A percentile compares a stretch with the other conserved stretches of the same genome.
These are phyloP conservation scores for Nannospalax galili DNA, from an alignment of 2,113 vertebrate genomes.

Conservation along the genomic window DNA sequence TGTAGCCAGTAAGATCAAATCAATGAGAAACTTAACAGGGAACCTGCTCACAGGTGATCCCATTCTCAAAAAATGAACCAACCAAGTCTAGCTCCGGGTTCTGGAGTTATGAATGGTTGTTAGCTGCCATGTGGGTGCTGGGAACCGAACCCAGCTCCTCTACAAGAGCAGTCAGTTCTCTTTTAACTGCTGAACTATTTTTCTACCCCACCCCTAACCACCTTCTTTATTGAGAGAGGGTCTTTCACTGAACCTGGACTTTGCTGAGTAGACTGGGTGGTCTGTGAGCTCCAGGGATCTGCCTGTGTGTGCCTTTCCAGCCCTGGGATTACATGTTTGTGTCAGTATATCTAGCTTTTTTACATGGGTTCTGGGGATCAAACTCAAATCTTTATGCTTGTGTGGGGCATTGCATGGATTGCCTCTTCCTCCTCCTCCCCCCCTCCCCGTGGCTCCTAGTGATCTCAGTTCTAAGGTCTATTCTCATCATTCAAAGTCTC, in stretches of 20 bases:
- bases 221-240: not conserved
- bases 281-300: not conserved
- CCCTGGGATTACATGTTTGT: not conserved
- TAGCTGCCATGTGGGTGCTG: too few relatives aligned
- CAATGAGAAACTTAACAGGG: too few relatives aligned
- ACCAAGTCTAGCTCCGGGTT: too few relatives aligned
- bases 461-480: not conserved
- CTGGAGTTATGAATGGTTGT: too few relatives aligned
- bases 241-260: not conserved
- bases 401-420: not conserved
- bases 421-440: too few relatives aligned
- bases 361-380: not conserved
- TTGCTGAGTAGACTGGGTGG: not conserved
- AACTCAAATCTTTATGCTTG: not conserved
- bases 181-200: too few relatives aligned
- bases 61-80: too few relatives aligned
- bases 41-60: too few relatives aligned
- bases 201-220: too few relatives aligned
- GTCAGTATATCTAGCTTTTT: not conserved
- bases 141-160: too few relatives aligned
- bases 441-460: rapidly evolving
- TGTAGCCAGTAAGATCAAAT: not conserved
- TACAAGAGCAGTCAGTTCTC: too few relatives aligned
- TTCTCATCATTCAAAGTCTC: not conserved
- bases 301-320: not conserved